Conservation (phyloP, 2,888 invertebrate genomes). For the Diplolepis rosae region DNA sequence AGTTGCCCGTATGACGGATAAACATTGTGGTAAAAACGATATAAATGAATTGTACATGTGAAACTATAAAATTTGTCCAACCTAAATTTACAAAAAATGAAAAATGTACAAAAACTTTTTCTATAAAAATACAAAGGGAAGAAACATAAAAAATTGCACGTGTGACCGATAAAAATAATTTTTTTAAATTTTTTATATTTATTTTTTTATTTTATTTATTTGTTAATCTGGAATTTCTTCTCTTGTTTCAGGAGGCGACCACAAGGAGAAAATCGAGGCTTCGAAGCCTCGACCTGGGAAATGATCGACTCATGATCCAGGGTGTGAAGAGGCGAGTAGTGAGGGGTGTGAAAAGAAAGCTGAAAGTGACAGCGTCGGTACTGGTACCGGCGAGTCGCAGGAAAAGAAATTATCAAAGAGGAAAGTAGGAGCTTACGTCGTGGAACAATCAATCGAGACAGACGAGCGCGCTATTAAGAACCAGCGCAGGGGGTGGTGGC, state of each 20-base stretch:
- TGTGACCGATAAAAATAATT: no score
- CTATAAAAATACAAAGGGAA: no score
- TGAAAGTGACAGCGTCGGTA: not conserved
- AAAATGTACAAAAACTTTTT: no score
- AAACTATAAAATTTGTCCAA: no score
- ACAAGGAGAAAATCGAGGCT: not conserved
- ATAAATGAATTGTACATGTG: no score
- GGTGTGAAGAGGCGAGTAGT: not conserved
- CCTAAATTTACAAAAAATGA: no score
- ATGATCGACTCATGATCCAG: not conserved
- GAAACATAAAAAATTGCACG: no score
- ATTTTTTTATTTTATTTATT: no score
- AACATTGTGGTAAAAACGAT: no score
- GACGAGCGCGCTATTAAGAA: slow-evolving; percentile 3
- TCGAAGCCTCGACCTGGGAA: not conserved
- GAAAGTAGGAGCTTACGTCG: slow-evolving; percentile 5
- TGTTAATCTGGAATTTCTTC: no score
- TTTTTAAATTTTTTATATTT: no score
- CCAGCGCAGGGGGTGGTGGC: slow-evolving; percentile 40
- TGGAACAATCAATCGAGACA: slow-evolving; percentile 4
- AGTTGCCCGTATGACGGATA: no score
- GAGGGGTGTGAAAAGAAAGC: not conserved
- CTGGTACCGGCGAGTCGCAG: not conserved
- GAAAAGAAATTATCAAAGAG: not conserved
- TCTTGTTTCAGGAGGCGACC: not conserved